Evolutionary conservation across 2,888 invertebrate species (phyloP).

Genomic region (Petrolisthes cinctipes): DNA sequence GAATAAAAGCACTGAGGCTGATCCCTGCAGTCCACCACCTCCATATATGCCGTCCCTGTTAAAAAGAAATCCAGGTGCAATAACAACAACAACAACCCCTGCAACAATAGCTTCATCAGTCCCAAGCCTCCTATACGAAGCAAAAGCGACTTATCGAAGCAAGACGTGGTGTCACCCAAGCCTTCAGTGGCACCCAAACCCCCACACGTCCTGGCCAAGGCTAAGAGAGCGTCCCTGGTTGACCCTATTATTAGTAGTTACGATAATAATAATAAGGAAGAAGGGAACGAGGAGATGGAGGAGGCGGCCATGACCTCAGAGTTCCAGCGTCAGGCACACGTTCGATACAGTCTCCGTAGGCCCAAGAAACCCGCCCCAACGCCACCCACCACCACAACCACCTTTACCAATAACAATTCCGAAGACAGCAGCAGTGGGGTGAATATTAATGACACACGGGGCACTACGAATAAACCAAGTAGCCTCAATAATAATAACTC

Average conservation of each 20-base stretch:
- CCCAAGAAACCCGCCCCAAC: slow-evolving; percentile 49
- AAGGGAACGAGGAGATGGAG: slow-evolving; percentile 37
- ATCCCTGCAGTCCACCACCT: not conserved
- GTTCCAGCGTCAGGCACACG: slow-evolving; percentile 54
- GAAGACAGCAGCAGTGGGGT: no score
- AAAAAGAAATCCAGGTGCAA: slow-evolving; percentile 36
- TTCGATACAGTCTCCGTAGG: slow-evolving; percentile 50
- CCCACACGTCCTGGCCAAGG: slow-evolving; percentile 45
- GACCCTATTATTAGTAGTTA: slow-evolving; percentile 40
- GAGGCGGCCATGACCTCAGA: slow-evolving; percentile 43
- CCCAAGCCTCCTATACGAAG: slow-evolving; percentile 46
- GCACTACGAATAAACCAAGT: not conserved
- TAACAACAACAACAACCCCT: not conserved
- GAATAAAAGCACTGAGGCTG: slow-evolving; percentile 7
- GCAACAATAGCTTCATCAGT: slow-evolving; percentile 23
- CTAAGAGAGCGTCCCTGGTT: slow-evolving; percentile 53
- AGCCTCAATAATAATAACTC: no score
- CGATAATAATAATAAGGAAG: not conserved
- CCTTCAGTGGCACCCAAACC: slow-evolving; percentile 59
- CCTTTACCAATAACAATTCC: no score
- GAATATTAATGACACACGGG: not conserved
- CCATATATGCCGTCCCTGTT: slow-evolving; percentile 55
- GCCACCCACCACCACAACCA: not conserved
- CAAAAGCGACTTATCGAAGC: slow-evolving; percentile 50
- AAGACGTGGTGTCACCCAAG: slow-evolving; percentile 21